These are phyloP conservation scores for Haliclona indistincta DNA, from an alignment of 37 sponge, comb jelly and placozoan species.

Conservation along the genomic window DNA sequence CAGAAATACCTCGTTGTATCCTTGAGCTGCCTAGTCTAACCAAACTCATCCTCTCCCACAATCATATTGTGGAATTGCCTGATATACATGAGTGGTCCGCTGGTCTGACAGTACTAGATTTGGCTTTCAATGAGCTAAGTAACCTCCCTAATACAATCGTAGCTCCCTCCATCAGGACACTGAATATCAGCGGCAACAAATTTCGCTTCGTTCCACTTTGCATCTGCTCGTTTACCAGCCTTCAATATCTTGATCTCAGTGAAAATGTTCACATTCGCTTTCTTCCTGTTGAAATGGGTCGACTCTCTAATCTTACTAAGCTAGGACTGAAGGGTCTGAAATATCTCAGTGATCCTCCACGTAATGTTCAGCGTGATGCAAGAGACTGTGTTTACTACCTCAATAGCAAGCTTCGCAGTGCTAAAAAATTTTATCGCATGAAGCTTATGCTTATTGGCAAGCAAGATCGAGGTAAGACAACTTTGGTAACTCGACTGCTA, in stretches of 20 bases:
- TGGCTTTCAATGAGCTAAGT: conserved; percentile 75
- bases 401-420: conserved; percentile 75
- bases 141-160: conserved; percentile 59
- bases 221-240: conserved; percentile 76
- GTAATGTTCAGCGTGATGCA: conserved; percentile 47
- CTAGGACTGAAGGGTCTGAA: conserved; percentile 60
- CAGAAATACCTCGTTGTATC: conserved; percentile 64
- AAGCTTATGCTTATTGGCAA: conserved; percentile 93
- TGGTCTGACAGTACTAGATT: conserved; percentile 69
- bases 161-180: conserved; percentile 64
- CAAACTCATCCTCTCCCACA: conserved; percentile 79
- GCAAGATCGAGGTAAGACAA: conserved; percentile 88
- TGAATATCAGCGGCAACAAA: conserved; percentile 74
- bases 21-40: conserved; percentile 76
- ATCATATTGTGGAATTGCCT: conserved; percentile 72
- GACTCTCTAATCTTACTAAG: conserved; percentile 51
- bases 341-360: conserved; percentile 84
- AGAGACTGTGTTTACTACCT: conserved; percentile 77
- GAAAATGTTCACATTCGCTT: conserved; percentile 68
- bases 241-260: conserved; percentile 60
- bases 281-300: conserved; percentile 81
- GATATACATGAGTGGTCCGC: conserved; percentile 75
- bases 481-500: conserved; percentile 84
- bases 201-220: conserved; percentile 71
- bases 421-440: conserved; percentile 85